Base-by-base conservation (phyloP, 2,888 invertebrate species). In the Megamerina dolium region DNA sequence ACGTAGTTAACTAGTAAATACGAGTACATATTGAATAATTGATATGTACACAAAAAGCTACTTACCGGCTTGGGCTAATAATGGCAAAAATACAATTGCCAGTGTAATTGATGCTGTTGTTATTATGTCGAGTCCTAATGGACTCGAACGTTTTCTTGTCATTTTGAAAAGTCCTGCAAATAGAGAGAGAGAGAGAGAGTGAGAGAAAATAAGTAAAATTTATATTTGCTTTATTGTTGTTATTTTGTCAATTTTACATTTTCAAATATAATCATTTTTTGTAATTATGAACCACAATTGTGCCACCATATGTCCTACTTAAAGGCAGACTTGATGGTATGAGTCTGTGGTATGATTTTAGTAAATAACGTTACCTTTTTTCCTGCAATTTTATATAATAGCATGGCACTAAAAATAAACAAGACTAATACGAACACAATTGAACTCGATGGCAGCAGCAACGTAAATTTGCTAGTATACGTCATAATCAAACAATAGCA, bases 111-210 rank as follows among this genome's bases (percentile, higher is more conserved):
- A 58, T 54, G 62, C 56, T 56, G 61, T 58, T 54, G 62, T 55
- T 56, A 63, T 58, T 59, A 64, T 57, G 60, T 68, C 69, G 69
- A 68, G 69, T 63, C 68, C 69, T 61, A 64, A 52, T 49, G 68
- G 69, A 68, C 69, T 68, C 68, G 65, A 64, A 64, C 66, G 64
- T 62, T 63, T 68, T 58, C 67, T 64, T 56, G 67, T 63, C 68
- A 68, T 67, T 53, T 55, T 61, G 58, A 51, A 52, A 53, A 59
- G 54, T 59, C 58, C 68, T 68, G 63, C 41, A 65, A 63, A 48
- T 41, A 54, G 42, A 47, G 12, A 32, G 19, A 33, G n/a, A 21
- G n/a, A 20, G 26, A 23, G 14, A 20, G 5, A 23, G 16, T 8
- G 10, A 23, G 10, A 23, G 6, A 23, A 23, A 23, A 23, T 23